Evolutionary conservation across 2,888 invertebrate genomes (phyloP), one percentile per base, ranked within the genome.

Genomic region (Lysandra coridon): DNA sequence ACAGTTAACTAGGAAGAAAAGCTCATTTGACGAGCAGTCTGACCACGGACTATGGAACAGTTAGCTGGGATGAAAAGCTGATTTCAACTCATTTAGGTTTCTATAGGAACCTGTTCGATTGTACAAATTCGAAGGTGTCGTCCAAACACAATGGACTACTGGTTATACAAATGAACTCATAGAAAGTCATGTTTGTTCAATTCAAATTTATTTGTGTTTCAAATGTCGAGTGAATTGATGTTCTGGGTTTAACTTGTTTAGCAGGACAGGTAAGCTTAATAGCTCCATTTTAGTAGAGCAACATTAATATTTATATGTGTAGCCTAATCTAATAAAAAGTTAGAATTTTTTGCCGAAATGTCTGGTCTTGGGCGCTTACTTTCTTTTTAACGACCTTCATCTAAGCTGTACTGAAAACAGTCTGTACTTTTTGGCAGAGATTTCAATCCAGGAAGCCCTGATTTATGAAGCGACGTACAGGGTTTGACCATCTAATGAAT

Each of bases 71-170:
- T 69, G 33, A 69, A 81, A 81, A 69, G 80, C 79, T 80, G 81
- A 80, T 81, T 82, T 81, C 79, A 81, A 82, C 82, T 83, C 81
- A 82, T 82, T 79, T 80, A 81, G 80, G 57, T 74, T 75, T 80
- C 74, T 74, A 78, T 80, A 62, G 74, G 44, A 75, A 78, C 79
- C 73, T 40, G 78, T 80, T 79, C 60, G 5, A 69, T 30, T 62
- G 23, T 69, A 69, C 12, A 69, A 69, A 69, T 69, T 69, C 33
- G 69, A 69, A 33, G 69, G 69, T 69, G 69, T 69, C 69, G 33
- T 69, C 69, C 23, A 23, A 33, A 69, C 33, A 69, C 69, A 69
- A 69, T 69, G 69, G 69, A 17, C 69, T 69, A 37, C 33, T 69
- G 69, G 69, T 69, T 69, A 69, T 17, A 69, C 69, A 69, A 69